Evolutionary conservation across 2,113 vertebrate species (phyloP), one percentile per base, ranked within the genome.

Genomic region (Sarotherodon lohbergeri): DNA sequence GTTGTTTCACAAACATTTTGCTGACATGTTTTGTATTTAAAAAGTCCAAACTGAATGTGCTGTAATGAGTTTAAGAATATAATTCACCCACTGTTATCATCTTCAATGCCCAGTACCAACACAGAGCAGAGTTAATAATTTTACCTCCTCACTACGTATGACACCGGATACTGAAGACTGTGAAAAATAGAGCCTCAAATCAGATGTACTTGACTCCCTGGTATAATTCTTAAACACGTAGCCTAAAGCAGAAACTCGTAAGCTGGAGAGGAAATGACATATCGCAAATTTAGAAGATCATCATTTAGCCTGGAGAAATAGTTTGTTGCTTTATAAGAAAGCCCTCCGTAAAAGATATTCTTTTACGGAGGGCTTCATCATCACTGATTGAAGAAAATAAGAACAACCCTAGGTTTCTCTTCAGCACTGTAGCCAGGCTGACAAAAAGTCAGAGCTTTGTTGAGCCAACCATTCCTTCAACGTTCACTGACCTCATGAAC

Each of bases 311-410:
- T 32, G 13, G 13, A 29, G 56, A 59, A 59, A 59, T 59, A 59
- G 56, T 16, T 59, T 59, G 56, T 0, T 59, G 13, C 13, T 59
- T 59, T 29, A 59, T 16, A 29, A 59, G 56, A 59, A 29, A 59
- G 7, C 0, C 56, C 13, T 59, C 24, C 13, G 0, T 0, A 59
- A 29, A 59, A 57, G 3, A 29, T 29, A 24, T 16, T 0, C 56
- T 5, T 27, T 27, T 27, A 27, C 4, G 27, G 27, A 27, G 27
- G 27, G 27, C 27, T 27, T 29, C 16, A 0, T 59, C 56, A 0
- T 59, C 56, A 9, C 56, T 29, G 7, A 29, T 59, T 59, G 56
- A 16, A 59, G 27, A 16, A 59, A 59, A 59, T 59, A 59, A 16
- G 13, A 59, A 59, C 27, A 59, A 29, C 27, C 24, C 1, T 0